phyloP scores from a whole-genome alignment of 1,140 invertebrate species.

The Eufriesea mexicana region DNA sequence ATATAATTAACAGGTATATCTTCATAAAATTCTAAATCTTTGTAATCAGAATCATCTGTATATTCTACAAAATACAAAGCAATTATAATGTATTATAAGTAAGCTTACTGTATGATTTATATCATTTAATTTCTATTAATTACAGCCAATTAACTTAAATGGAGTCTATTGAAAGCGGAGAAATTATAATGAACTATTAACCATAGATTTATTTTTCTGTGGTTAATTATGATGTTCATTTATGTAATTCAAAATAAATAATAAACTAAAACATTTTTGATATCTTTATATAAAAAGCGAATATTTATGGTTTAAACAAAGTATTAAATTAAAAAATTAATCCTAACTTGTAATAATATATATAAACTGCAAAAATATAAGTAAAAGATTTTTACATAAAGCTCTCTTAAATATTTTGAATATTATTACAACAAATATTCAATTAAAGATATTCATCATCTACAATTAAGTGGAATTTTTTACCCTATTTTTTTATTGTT shows the following conservation, averaged over 20 bases:
- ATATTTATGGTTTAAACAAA: neutral
- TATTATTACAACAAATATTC: neutral
- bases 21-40: conserved; percentile 70
- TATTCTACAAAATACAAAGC: conserved; percentile 64
- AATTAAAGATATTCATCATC: neutral
- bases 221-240: neutral
- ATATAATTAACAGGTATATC: conserved; percentile 56
- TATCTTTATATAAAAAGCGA: neutral
- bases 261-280: neutral
- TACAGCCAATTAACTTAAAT: conserved; percentile 52
- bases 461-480: neutral
- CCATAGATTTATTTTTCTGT: neutral
- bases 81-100: neutral
- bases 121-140: conserved; percentile 49
- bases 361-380: neutral
- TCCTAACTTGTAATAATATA: neutral
- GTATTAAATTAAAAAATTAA: neutral
- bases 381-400: neutral
- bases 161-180: conserved; percentile 24
- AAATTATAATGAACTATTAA: conserved; percentile 5
- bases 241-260: neutral
- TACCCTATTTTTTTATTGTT: neutral
- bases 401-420: neutral
- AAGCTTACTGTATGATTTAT: neutral
- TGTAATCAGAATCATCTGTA: conserved; percentile 71